A percentile compares a stretch with the other conserved stretches of the same genome.
Conservation (phyloP, 2,113 vertebrate species). For the Okapia johnstoni region DNA sequence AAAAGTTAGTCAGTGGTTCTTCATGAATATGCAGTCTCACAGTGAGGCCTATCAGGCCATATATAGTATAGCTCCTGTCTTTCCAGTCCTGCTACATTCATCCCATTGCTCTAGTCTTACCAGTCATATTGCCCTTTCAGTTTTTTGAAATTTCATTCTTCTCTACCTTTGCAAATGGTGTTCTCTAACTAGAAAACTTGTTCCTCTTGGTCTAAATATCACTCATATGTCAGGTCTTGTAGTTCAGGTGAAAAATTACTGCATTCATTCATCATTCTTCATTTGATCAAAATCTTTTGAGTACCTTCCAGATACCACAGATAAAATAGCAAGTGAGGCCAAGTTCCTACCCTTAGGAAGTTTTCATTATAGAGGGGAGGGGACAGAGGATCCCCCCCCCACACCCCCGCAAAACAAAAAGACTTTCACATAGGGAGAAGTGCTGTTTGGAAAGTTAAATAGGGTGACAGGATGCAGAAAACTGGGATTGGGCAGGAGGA, state of each 20-base stretch:
- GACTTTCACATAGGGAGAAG: background rate
- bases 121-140: background rate
- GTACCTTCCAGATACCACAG: background rate
- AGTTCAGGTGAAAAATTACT: background rate
- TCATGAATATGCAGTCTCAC: background rate
- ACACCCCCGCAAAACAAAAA: background rate
- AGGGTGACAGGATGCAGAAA: background rate
- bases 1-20: background rate
- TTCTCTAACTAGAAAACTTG: background rate
- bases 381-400: background rate
- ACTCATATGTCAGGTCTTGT: background rate
- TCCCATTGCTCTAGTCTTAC: background rate
- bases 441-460: background rate
- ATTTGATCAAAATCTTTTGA: background rate
- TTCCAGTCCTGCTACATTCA: background rate
- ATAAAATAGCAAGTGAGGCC: background rate
- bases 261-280: background rate
- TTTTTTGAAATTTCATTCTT: background rate
- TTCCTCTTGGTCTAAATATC: background rate
- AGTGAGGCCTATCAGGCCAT: background rate
- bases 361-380: background rate
- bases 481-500: background rate
- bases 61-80: background rate
- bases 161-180: background rate
- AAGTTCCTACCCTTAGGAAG: background rate